phyloP scores from a whole-genome alignment of 2,113 vertebrate species.

The Leucoraja erinaceus region DNA sequence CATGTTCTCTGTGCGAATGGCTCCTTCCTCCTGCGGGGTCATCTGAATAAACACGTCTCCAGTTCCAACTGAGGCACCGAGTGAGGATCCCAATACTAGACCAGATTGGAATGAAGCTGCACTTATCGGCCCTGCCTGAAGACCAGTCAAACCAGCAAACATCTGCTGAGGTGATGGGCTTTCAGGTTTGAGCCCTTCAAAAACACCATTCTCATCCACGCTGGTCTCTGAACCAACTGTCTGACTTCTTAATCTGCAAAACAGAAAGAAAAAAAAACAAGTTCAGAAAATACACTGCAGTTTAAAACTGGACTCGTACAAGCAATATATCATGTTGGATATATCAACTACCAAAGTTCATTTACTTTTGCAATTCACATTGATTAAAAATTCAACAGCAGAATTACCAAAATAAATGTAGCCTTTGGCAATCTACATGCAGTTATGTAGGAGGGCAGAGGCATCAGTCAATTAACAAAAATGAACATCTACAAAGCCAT shows the following conservation, averaged over 20 bases:
- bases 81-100: conserved; percentile 75
- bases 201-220: conserved; percentile 81
- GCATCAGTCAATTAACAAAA: no score
- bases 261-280: background rate
- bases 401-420: no score
- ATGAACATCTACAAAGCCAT: no score
- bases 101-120: conserved; percentile 74
- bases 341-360: no score
- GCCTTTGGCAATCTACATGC: no score
- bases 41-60: conserved; percentile 91
- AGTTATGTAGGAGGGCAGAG: no score
- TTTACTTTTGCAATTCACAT: no score
- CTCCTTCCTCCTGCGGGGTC: conserved; percentile 76
- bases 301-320: background rate
- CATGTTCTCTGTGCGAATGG: conserved; percentile 61
- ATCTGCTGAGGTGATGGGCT: conserved; percentile 71
- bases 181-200: conserved; percentile 86
- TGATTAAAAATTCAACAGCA: no score
- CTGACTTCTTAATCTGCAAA: conserved; percentile 76
- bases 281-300: background rate
- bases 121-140: conserved; percentile 67
- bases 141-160: conserved; percentile 78
- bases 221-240: conserved; percentile 79
- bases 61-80: conserved; percentile 46
- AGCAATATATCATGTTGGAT: no score